Percentiles rank a stretch among this genome's conserved stretches.
Conservation (phyloP, 2,888 invertebrate species). For the Slavum lentiscoides region DNA sequence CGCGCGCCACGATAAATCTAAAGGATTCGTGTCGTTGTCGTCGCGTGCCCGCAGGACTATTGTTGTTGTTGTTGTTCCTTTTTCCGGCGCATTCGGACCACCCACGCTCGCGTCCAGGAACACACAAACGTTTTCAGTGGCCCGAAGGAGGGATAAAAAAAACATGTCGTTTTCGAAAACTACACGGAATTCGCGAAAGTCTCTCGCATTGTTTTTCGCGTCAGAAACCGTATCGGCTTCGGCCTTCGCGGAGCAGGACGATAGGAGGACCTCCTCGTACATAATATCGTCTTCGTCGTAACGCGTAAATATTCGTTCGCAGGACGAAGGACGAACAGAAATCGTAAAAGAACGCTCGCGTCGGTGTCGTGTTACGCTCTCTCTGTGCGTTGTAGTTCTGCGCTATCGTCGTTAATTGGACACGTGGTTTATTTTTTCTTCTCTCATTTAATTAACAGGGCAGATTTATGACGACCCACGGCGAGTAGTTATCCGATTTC, state of each 20-base stretch:
- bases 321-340: neutral
- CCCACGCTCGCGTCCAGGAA: constrained; percentile 33
- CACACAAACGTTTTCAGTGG: constrained; percentile 11
- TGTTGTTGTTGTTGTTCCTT: neutral
- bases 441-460: constrained; percentile 44
- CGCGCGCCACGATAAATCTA: too few relatives aligned
- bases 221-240: too few relatives aligned
- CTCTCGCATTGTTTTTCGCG: too few relatives aligned
- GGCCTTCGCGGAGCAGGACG: too few relatives aligned
- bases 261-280: neutral
- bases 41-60: constrained; percentile 28
- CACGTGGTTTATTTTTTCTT: constrained; percentile 47
- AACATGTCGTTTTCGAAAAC: neutral
- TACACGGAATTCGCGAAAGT: neutral
- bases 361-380: constrained; percentile 49
- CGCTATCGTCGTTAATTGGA: constrained; percentile 47
- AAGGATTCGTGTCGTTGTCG: neutral
- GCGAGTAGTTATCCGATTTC: constrained; percentile 50
- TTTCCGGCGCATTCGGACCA: constrained; percentile 42
- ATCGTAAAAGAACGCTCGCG: constrained; percentile 26
- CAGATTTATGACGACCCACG: constrained; percentile 51
- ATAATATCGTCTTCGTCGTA: neutral
- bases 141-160: neutral
- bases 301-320: neutral
- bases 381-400: neutral